Evolutionary conservation across 2,113 vertebrate species (phyloP).

Genomic region (Andinoacara biseriatus): DNA sequence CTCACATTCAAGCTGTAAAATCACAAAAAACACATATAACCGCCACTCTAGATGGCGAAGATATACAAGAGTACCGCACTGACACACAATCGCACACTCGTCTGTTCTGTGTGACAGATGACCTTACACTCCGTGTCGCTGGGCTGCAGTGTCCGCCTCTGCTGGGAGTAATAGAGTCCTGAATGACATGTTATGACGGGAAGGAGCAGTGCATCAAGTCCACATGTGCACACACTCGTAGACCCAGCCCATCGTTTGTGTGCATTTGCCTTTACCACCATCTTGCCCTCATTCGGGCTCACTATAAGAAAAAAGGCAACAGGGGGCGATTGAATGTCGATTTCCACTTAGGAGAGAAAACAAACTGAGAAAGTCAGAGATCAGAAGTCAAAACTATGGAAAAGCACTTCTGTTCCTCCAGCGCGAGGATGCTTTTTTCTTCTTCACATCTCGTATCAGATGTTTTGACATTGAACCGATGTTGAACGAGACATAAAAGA

Average conservation of each 20-base stretch:
- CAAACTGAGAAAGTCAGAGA: conserved; percentile 5
- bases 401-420: background rate
- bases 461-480: conserved; percentile 15
- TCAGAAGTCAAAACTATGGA: conserved; percentile 30
- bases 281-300: background rate
- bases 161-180: conserved; percentile 58
- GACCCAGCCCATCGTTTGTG: background rate
- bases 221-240: background rate
- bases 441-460: background rate
- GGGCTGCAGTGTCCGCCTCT: conserved; percentile 46
- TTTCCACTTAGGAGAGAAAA: conserved; percentile 34
- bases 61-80: background rate
- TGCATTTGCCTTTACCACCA: conserved; percentile 2
- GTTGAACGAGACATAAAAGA: conserved; percentile 4
- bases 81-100: conserved; percentile 17
- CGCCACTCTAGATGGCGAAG: background rate
- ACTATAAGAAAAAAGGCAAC: conserved; percentile 21
- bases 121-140: conserved; percentile 60
- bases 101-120: conserved; percentile 66
- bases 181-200: conserved; percentile 67
- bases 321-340: background rate
- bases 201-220: conserved; percentile 12
- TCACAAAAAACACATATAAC: conserved; percentile 2
- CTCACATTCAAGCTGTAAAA: background rate
- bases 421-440: background rate